Base-by-base conservation (phyloP, 1,140 invertebrate genomes). In the Drosophila trapezifrons region DNA sequence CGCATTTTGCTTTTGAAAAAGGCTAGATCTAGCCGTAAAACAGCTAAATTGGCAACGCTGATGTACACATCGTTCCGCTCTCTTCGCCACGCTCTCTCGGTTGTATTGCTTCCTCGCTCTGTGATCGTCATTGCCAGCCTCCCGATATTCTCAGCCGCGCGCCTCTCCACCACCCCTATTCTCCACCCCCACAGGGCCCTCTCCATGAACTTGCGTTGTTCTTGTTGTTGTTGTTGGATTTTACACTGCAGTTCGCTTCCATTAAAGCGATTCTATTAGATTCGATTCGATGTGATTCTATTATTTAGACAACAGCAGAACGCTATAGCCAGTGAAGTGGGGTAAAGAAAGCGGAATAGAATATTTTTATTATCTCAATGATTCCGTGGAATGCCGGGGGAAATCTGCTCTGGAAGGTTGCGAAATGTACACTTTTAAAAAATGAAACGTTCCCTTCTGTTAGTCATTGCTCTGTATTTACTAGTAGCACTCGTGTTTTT, bases 341-440 rank as follows among this genome's bases (percentile, higher is more conserved):
- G 37, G 25, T 37, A 13, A 60, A 60, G 38, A 29, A 51, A 52
- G 25, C 9, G 37, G 29, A 42, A 66, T 67, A 51, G 60, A 69
- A 69, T 52, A 69, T 69, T 69, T 69, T 69, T 69, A 69, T 69
- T 69, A 66, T 69, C 65, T 69, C 45, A 66, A 43, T 20, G 65
- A 66, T 65, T 65, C 37, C 62, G 27, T 54, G 65, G 46, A 69
- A 69, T 69, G 65, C 27, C 27, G 60, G 43, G 29, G 57, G 45
- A 32, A n/a, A 64, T 47, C 32, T 49, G 42, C 47, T 65, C 20
- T 29, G 35, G 51, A 54, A 42, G 27, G 25, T 66, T 66, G 65
- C 59, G 37, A 67, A 51, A 67, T 18, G 32, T 25, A 51, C 60
- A 65, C 35, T 65, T 32, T 45, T 32, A 47, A 35, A 42, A 66